Conservation (phyloP, 2,797 vertebrate genomes). For the Tokudaia muenninki region DNA sequence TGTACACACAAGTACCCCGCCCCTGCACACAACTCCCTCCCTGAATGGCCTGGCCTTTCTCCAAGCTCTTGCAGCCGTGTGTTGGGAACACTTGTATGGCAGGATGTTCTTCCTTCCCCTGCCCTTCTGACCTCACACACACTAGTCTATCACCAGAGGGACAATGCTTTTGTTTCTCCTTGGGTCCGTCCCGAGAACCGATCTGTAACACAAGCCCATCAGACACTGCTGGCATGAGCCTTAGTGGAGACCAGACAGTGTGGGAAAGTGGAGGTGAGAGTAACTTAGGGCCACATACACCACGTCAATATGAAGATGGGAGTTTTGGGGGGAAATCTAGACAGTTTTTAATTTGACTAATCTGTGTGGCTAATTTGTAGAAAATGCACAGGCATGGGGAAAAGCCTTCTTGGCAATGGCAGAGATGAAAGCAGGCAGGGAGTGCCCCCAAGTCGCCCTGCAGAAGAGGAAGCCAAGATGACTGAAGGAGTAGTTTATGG, state of each 20-base stretch:
- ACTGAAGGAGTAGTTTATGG: background rate
- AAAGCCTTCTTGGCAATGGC: constrained; percentile 33
- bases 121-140: background rate
- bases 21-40: no score
- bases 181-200: background rate
- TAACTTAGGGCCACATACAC: background rate
- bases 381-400: constrained; percentile 32
- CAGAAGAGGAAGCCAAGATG: constrained; percentile 29
- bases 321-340: constrained; percentile 74
- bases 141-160: background rate
- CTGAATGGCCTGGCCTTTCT: background rate
- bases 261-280: background rate
- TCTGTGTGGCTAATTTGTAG: constrained; percentile 60
- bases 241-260: no score
- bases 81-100: background rate
- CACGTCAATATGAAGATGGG: constrained; percentile 2
- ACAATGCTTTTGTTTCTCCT: background rate
- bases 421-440: constrained; percentile 59
- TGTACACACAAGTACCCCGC: background rate
- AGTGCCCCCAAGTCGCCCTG: constrained; percentile 16
- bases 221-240: no score
- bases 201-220: background rate
- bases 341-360: constrained; percentile 56
- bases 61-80: background rate
- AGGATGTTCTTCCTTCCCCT: background rate